Conservation (phyloP, 1,140 invertebrate genomes). For the Trypoxylus dichotomus region DNA sequence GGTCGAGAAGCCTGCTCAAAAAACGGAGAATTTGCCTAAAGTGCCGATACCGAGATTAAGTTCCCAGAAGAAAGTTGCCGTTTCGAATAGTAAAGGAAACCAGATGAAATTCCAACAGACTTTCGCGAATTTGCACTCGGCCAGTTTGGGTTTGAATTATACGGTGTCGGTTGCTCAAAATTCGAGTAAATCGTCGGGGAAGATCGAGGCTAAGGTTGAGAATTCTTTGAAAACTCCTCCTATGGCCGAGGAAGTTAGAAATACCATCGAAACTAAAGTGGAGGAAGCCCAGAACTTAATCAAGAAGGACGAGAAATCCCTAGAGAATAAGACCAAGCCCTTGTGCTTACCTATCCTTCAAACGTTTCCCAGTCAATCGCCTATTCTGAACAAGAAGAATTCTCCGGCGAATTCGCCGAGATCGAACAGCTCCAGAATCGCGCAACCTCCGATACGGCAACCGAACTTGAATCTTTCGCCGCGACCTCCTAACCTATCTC, state of each 20-base stretch:
- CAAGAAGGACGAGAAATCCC: background rate
- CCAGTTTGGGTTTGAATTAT: constrained; percentile 49
- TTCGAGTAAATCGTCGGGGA: background rate
- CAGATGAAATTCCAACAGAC: constrained; percentile 34
- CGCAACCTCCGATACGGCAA: background rate
- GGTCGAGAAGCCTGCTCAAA: constrained; percentile 31
- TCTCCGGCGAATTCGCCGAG: background rate
- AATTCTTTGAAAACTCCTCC: background rate
- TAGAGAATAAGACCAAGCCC: background rate
- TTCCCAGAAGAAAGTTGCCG: constrained; percentile 18
- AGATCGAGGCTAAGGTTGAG: background rate
- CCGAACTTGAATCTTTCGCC: background rate
- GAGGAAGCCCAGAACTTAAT: constrained; percentile 1
- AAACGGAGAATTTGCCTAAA: constrained; percentile 25
- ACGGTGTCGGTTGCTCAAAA: constrained; percentile 48
- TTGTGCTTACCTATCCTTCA: background rate
- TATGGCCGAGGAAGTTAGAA: background rate
- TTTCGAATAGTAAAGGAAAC: background rate
- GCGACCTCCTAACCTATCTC: background rate
- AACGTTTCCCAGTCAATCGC: background rate
- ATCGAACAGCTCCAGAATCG: background rate
- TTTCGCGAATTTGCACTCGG: constrained; percentile 46
- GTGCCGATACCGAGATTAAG: constrained; percentile 41
- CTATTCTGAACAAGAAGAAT: background rate
- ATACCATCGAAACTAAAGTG: background rate